Evolutionary conservation across 2,797 vertebrate genomes (phyloP).

Genomic region (Heliangelus exortis): DNA sequence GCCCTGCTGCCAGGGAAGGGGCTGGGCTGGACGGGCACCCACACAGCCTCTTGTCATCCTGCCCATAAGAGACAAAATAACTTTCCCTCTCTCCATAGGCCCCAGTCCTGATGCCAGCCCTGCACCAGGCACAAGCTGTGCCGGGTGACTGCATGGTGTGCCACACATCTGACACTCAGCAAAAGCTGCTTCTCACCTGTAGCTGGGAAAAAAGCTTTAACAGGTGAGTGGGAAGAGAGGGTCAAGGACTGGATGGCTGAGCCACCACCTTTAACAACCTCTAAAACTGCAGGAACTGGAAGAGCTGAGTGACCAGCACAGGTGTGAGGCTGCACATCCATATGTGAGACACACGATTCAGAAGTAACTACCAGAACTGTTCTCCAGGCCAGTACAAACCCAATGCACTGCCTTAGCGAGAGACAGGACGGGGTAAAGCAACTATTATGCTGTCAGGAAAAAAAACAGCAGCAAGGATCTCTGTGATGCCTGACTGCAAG

Average conservation of each 20-base stretch:
- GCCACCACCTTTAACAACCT: neutral
- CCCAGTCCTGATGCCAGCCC: fast-evolving
- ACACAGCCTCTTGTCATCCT: fast-evolving
- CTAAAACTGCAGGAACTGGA: neutral
- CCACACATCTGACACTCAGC: fast-evolving
- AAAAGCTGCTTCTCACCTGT: conserved; percentile 34
- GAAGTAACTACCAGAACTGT: neutral
- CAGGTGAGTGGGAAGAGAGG: neutral
- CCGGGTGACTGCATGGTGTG: fast-evolving
- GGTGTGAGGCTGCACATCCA: neutral
- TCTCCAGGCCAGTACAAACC: neutral
- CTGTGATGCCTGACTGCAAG: neutral
- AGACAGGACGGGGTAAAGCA: neutral
- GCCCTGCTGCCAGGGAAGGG: neutral
- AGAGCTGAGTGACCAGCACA: neutral
- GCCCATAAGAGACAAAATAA: neutral
- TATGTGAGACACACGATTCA: neutral
- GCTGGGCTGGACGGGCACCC: neutral
- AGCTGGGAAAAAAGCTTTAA: neutral
- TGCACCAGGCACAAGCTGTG: fast-evolving
- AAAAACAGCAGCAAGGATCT: neutral
- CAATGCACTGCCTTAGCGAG: fast-evolving
- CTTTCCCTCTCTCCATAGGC: neutral
- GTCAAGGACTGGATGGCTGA: neutral
- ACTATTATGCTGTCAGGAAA: neutral